phyloP scores from a whole-genome alignment of 2,888 invertebrate species.

The Orchesellides sinensis region DNA sequence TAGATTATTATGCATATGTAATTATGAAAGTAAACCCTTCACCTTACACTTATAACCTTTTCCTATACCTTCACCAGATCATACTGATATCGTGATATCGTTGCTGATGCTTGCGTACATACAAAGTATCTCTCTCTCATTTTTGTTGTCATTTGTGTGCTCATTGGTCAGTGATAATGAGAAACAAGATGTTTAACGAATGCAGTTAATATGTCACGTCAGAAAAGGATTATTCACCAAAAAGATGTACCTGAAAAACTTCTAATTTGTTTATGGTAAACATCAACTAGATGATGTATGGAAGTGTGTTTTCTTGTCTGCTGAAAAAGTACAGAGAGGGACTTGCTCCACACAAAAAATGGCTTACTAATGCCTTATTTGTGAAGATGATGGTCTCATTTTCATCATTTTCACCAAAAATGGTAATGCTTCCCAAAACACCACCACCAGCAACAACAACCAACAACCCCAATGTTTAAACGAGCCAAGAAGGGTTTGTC shows the following conservation, averaged over 20 bases:
- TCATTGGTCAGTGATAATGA: constrained; percentile 9
- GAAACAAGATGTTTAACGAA: neutral
- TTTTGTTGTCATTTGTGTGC: neutral
- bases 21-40: neutral
- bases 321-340: neutral
- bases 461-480: neutral
- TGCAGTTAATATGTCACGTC: constrained; percentile 16
- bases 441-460: neutral
- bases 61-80: neutral
- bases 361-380: constrained; percentile 40
- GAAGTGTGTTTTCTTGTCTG: neutral
- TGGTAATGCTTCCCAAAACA: constrained; percentile 11
- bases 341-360: too few species aligned
- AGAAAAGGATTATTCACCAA: neutral
- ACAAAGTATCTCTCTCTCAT: too few species aligned
- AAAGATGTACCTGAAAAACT: constrained; percentile 7
- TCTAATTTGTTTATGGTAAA: constrained; percentile 21
- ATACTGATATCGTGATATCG: neutral
- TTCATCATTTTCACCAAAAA: constrained; percentile 49
- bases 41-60: too few species aligned
- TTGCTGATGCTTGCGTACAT: constrained; percentile 1
- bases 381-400: constrained; percentile 31
- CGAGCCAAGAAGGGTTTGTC: neutral
- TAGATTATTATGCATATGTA: neutral
- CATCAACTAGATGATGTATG: constrained; percentile 1